Conservation (phyloP, 2,888 invertebrate species). For the Pristionchus japonicus region DNA sequence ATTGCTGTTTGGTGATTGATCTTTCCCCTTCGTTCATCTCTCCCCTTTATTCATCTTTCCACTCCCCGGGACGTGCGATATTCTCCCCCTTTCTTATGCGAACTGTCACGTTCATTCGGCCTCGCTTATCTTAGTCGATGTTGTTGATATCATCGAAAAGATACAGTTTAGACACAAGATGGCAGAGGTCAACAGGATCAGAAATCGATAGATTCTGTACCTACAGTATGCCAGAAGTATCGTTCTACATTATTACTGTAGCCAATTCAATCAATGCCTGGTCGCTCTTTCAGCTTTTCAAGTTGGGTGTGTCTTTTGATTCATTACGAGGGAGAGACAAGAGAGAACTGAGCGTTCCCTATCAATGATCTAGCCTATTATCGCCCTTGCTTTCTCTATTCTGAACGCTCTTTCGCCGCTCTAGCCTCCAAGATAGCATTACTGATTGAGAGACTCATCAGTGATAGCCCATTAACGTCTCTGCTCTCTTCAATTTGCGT, state of each 20-base stretch:
- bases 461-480: not conserved
- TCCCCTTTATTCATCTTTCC: not conserved
- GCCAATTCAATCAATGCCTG: not conserved
- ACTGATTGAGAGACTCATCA: too few species aligned
- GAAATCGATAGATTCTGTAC: not conserved
- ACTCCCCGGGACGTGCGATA: not conserved
- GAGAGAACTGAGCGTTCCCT: not conserved
- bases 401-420: not conserved
- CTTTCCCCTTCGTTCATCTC: not conserved
- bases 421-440: not conserved
- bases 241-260: not conserved
- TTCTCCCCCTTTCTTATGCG: not conserved
- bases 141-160: not conserved
- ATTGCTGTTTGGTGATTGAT: not conserved
- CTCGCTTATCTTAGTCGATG: not conserved
- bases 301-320: slow-evolving; percentile 27
- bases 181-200: not conserved
- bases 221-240: not conserved
- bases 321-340: not conserved
- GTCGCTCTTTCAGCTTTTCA: not conserved
- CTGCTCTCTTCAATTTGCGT: not conserved
- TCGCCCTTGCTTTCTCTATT: not conserved
- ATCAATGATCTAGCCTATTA: not conserved
- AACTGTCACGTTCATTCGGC: not conserved
- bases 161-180: not conserved